Evolutionary conservation across 2,113 vertebrate genomes (phyloP).

Genomic region (Ailurus styani): DNA sequence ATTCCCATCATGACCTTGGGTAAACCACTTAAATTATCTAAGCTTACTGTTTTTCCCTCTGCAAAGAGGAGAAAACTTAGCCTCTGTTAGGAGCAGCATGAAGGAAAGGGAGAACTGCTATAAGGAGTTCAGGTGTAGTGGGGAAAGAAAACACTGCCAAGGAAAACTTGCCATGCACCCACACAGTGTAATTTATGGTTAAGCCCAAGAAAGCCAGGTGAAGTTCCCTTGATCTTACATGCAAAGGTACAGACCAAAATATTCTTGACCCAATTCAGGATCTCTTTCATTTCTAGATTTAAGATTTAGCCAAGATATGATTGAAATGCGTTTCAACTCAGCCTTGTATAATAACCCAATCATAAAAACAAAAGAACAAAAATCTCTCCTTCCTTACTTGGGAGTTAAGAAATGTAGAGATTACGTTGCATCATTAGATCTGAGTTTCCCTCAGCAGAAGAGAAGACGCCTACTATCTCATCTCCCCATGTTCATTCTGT

Average conservation of each 20-base stretch:
- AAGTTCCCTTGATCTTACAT: not conserved
- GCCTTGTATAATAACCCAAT: not conserved
- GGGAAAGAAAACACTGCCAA: conserved; percentile 8
- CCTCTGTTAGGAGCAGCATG: not conserved
- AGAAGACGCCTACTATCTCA: not conserved
- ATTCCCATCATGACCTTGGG: not conserved
- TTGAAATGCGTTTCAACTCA: not conserved
- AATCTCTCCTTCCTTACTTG: not conserved
- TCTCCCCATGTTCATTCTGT: not conserved
- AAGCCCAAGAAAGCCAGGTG: not conserved
- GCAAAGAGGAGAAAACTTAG: not conserved
- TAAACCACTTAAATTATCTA: not conserved
- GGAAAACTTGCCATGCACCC: not conserved
- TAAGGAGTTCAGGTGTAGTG: not conserved
- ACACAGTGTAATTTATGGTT: conserved; percentile 22
- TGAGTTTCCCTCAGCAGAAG: not conserved
- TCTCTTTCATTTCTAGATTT: not conserved
- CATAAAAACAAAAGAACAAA: not conserved
- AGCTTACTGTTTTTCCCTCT: not conserved
- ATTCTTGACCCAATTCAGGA: not conserved
- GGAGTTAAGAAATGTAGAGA: not conserved
- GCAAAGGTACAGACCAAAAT: not conserved
- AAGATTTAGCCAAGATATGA: conserved; percentile 17
- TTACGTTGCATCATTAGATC: not conserved
- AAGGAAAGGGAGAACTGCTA: not conserved